Evolutionary conservation across 2,888 invertebrate species (phyloP).

Genomic region (Cataglyphis rosenhaueri): DNA sequence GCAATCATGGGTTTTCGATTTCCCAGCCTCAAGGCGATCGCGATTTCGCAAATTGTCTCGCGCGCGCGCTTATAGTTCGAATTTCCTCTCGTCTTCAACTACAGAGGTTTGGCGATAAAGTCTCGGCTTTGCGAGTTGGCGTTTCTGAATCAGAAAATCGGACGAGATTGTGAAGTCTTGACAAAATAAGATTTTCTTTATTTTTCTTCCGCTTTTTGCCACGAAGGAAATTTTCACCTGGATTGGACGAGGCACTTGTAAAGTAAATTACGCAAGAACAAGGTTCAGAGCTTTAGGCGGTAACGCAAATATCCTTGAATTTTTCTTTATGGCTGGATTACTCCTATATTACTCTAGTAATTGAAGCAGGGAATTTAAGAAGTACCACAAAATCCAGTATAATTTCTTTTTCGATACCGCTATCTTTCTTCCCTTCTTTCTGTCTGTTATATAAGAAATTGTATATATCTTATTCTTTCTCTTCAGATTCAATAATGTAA

Average conservation of each 20-base stretch:
- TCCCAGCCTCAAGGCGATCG: constrained; percentile 63
- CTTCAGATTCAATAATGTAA: neutral
- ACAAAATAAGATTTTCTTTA: constrained; percentile 36
- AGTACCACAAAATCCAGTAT: neutral
- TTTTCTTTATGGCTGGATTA: constrained; percentile 30
- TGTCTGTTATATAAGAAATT: neutral
- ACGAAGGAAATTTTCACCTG: neutral
- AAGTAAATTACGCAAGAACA: constrained; percentile 36
- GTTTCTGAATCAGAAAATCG: constrained; percentile 37
- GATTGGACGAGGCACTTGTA: constrained; percentile 1
- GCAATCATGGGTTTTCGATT: constrained; percentile 65
- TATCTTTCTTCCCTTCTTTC: neutral
- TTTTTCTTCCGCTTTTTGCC: neutral
- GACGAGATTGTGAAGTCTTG: neutral
- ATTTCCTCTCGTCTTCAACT: constrained; percentile 39
- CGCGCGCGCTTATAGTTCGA: constrained; percentile 14
- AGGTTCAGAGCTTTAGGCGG: neutral
- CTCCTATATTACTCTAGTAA: neutral
- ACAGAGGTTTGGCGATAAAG: constrained; percentile 25
- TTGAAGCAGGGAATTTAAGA: constrained; percentile 26
- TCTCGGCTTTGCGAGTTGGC: constrained; percentile 30
- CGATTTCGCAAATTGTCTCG: constrained; percentile 67
- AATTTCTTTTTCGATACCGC: constrained; percentile 20
- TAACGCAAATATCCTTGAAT: neutral
- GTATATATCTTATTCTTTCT: neutral